phyloP scores from a whole-genome alignment of 2,888 invertebrate species.

The Vandiemenella viatica region DNA sequence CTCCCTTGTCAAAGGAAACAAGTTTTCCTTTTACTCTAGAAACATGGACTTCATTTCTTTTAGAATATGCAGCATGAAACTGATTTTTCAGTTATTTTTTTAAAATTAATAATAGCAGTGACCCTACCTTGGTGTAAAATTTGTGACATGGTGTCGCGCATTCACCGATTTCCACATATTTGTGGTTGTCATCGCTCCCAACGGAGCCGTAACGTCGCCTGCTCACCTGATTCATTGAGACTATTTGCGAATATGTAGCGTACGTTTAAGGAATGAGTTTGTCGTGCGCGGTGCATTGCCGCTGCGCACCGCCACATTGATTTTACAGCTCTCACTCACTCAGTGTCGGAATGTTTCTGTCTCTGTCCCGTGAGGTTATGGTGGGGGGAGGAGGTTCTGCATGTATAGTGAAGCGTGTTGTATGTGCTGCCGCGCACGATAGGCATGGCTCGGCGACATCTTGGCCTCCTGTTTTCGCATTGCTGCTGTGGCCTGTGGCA shows the following conservation, averaged over 20 bases:
- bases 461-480: constrained; percentile 3
- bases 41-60: too few relatives aligned
- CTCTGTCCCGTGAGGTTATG: constrained; percentile 13
- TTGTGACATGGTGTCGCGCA: too few relatives aligned
- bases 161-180: too few relatives aligned
- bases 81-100: too few relatives aligned
- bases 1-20: too few relatives aligned
- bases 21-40: too few relatives aligned
- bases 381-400: constrained; percentile 4
- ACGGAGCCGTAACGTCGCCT: too few relatives aligned
- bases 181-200: too few relatives aligned
- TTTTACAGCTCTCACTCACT: constrained; percentile 28
- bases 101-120: too few relatives aligned
- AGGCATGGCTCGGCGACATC: constrained; percentile 9
- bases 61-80: too few relatives aligned
- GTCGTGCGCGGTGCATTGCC: constrained; percentile 15
- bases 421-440: constrained; percentile 1
- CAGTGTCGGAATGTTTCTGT: constrained; percentile 26
- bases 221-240: constrained; percentile 20
- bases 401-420: constrained; percentile 1
- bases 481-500: neutral
- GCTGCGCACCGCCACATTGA: constrained; percentile 28
- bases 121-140: too few relatives aligned
- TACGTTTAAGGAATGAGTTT: too few relatives aligned
- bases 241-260: constrained; percentile 13